phyloP scores from a whole-genome alignment of 2,113 vertebrate genomes.

The Sphyrna mokarran region DNA sequence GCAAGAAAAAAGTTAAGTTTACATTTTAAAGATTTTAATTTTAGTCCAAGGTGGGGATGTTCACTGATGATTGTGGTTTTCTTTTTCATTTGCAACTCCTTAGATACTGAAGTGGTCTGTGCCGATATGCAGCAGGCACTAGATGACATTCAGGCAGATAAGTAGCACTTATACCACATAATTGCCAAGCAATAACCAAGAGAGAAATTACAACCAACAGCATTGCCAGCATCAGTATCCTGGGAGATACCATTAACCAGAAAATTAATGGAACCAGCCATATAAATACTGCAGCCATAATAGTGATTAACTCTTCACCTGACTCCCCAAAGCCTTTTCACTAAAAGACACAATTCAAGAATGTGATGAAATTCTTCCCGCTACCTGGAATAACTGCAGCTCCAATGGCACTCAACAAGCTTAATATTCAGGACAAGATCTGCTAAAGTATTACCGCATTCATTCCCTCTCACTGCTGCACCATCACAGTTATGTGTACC shows the following conservation, averaged over 20 bases:
- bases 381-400: not conserved
- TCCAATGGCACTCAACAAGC: not conserved
- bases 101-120: not conserved
- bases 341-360: not conserved
- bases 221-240: not conserved
- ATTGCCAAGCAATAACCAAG: not conserved
- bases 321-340: not conserved
- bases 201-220: not conserved
- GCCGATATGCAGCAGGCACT: not conserved
- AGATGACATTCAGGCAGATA: not conserved
- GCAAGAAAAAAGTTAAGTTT: not conserved
- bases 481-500: not conserved
- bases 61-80: not conserved
- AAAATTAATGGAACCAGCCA: not conserved
- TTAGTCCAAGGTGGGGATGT: not conserved
- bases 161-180: not conserved
- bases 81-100: not conserved
- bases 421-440: not conserved
- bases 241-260: not conserved
- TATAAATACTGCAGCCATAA: not conserved
- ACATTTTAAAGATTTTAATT: not conserved
- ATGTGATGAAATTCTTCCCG: not conserved
- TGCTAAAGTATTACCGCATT: not conserved
- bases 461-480: not conserved
- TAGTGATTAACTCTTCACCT: not conserved